phyloP scores from a whole-genome alignment of 2,113 vertebrate genomes.

The Sprattus sprattus region DNA sequence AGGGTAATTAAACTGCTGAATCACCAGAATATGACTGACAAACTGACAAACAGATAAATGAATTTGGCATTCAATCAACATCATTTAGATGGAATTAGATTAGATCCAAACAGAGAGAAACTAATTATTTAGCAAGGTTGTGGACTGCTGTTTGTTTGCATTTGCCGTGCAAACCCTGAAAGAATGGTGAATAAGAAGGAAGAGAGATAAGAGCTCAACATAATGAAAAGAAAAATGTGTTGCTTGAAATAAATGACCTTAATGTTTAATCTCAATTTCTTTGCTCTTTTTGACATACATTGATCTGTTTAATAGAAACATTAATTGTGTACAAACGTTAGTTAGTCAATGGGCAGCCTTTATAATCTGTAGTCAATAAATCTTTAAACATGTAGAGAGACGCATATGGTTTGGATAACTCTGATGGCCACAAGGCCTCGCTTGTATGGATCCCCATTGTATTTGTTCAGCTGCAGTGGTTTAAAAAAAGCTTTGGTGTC shows the following conservation, averaged over 20 bases:
- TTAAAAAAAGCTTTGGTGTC: slow-evolving; percentile 13
- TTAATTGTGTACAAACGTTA: not conserved
- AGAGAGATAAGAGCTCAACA: not conserved
- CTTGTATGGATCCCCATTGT: slow-evolving; percentile 17
- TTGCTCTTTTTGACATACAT: not conserved
- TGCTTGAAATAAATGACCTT: not conserved
- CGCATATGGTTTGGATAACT: not conserved
- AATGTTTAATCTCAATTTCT: not conserved
- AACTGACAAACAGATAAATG: slow-evolving; percentile 14
- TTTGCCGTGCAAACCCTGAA: not conserved
- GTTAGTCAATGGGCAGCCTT: not conserved
- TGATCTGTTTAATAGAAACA: not conserved
- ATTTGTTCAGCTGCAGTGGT: slow-evolving; percentile 14
- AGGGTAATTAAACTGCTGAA: slow-evolving; percentile 1
- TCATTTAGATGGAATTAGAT: slow-evolving; percentile 16
- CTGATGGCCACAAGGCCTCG: not conserved
- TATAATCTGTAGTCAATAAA: not conserved
- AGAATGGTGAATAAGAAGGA: not conserved
- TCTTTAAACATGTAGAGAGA: not conserved
- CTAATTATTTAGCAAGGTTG: slow-evolving; percentile 16
- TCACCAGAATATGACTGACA: slow-evolving; percentile 8
- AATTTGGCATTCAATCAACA: slow-evolving; percentile 18
- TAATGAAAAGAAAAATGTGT: not conserved
- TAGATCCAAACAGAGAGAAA: slow-evolving; percentile 8
- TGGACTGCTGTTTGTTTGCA: not conserved